Percentiles rank a stretch among this genome's conserved stretches.
Evolutionary conservation across 1,140 invertebrate species (phyloP).

Genomic region (Pararge aegeria): DNA sequence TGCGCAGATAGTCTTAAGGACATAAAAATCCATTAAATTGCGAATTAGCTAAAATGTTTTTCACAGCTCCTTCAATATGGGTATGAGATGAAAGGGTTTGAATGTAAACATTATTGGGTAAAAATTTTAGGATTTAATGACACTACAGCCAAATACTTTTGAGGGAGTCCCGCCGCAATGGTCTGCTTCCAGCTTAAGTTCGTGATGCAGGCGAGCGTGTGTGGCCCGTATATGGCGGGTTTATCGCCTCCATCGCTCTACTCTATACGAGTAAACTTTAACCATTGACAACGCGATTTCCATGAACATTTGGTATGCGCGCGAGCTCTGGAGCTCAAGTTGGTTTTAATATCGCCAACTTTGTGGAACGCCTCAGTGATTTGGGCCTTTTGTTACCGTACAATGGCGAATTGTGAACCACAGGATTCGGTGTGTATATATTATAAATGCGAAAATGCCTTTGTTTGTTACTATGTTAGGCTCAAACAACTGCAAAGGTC

Average conservation of each 20-base stretch:
- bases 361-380: conserved; percentile 5
- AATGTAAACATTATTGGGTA: too few relatives aligned
- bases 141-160: too few relatives aligned
- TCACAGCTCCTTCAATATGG: too few relatives aligned
- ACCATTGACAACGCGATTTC: conserved; percentile 34
- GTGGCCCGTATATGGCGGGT: conserved; percentile 36
- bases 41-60: too few relatives aligned
- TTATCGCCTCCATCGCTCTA: conserved; percentile 35
- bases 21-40: too few relatives aligned
- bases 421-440: neutral
- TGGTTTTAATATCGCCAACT: conserved; percentile 8
- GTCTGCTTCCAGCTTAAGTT: conserved; percentile 17
- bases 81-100: too few relatives aligned
- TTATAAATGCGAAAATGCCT: too few relatives aligned
- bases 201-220: conserved; percentile 33
- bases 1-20: too few relatives aligned
- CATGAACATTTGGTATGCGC: conserved; percentile 32
- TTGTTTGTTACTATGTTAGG: too few relatives aligned
- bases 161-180: neutral
- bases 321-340: conserved; percentile 13
- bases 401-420: neutral
- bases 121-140: neutral
- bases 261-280: conserved; percentile 33
- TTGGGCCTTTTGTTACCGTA: conserved; percentile 6
- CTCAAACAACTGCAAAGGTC: too few relatives aligned